Evolutionary conservation across 2,888 invertebrate species (phyloP).

Genomic region (Lithophane ornitopus): DNA sequence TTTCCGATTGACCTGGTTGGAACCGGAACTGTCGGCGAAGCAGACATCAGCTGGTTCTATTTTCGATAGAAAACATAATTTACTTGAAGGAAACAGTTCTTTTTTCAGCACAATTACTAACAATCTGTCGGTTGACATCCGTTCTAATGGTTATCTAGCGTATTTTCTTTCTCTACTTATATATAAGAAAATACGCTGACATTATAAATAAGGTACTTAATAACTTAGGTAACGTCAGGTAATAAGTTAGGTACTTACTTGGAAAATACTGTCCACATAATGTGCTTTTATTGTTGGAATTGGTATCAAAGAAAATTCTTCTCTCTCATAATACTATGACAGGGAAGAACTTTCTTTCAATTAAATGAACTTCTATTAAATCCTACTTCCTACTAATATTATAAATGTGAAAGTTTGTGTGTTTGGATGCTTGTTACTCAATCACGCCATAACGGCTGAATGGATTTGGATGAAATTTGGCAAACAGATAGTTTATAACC

Average conservation of each 20-base stretch:
- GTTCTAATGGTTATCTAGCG: background rate
- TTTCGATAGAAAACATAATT: constrained; percentile 1
- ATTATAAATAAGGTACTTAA: background rate
- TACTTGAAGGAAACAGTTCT: background rate
- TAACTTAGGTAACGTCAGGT: too few relatives aligned
- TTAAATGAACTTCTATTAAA: too few relatives aligned
- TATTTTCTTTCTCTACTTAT: background rate
- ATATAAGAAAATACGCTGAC: background rate
- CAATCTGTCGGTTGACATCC: constrained; percentile 1
- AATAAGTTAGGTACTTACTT: background rate
- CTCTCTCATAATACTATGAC: too few relatives aligned
- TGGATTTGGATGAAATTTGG: too few relatives aligned
- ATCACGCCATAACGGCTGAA: too few relatives aligned
- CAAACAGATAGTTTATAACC: too few relatives aligned
- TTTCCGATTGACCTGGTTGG: background rate
- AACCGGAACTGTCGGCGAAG: background rate
- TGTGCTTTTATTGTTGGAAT: background rate
- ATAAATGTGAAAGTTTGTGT: too few relatives aligned
- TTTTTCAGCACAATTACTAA: constrained; percentile 13
- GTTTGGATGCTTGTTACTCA: too few relatives aligned
- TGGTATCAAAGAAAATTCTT: background rate
- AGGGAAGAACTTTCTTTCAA: too few relatives aligned
- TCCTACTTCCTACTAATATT: too few relatives aligned
- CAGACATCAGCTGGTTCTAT: background rate
- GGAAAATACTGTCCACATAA: background rate